These are phyloP conservation scores for Bombus soroeensis DNA, from an alignment of 1,140 invertebrate genomes.

Conservation along the genomic window DNA sequence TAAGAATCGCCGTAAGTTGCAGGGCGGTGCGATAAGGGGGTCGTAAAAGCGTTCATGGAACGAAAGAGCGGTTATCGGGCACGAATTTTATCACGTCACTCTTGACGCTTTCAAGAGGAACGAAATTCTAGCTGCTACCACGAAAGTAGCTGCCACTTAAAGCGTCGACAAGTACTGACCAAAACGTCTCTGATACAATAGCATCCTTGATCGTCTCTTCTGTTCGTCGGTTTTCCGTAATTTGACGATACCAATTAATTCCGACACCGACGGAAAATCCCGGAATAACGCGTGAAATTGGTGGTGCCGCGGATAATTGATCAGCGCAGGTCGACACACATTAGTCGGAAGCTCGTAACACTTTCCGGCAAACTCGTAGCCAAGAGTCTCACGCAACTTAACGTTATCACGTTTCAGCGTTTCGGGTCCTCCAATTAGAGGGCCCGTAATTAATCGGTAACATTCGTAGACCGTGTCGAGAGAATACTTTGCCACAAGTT, in stretches of 20 bases:
- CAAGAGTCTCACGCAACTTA: background rate
- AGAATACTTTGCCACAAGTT: slow-evolving; percentile 2
- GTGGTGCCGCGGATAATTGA: background rate
- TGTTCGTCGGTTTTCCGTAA: background rate
- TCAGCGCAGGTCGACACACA: background rate
- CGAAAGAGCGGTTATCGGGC: background rate
- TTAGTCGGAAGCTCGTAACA: background rate
- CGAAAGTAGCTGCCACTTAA: slow-evolving; percentile 4
- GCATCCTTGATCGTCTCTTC: background rate
- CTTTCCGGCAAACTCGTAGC: background rate
- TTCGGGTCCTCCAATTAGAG: slow-evolving; percentile 12
- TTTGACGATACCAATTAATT: background rate
- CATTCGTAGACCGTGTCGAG: background rate
- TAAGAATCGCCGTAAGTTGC: slow-evolving; percentile 37
- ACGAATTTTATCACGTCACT: slow-evolving; percentile 32
- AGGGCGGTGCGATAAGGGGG: slow-evolving; percentile 16
- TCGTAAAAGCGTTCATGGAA: slow-evolving; percentile 31
- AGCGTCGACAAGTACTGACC: background rate
- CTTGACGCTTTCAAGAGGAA: slow-evolving; percentile 7
- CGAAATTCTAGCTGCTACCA: slow-evolving; percentile 1
- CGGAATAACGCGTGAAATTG: background rate
- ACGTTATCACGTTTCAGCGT: background rate
- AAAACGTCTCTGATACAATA: background rate
- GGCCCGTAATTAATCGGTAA: slow-evolving; percentile 8
- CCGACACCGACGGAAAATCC: background rate